These are phyloP conservation scores for Agrotis puta DNA, from an alignment of 2,888 invertebrate genomes.

Conservation along the genomic window DNA sequence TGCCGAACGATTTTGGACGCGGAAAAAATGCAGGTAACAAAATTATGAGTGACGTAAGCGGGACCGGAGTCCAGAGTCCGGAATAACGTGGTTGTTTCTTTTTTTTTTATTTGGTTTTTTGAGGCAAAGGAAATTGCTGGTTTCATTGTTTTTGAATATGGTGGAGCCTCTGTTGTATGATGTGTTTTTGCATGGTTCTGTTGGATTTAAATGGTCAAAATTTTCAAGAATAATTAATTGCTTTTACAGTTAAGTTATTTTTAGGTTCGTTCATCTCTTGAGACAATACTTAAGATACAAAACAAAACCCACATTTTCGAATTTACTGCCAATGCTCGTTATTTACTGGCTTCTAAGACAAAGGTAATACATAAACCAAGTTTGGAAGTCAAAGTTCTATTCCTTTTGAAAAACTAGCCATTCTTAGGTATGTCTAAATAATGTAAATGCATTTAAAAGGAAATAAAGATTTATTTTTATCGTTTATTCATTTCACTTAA, in stretches of 20 bases:
- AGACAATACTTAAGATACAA: neutral
- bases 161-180: conserved; percentile 11
- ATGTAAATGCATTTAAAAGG: no score
- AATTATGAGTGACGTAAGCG: conserved; percentile 62
- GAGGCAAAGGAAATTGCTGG: conserved; percentile 38
- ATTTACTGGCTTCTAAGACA: no score
- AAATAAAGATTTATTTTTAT: no score
- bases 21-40: conserved; percentile 68
- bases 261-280: conserved; percentile 2
- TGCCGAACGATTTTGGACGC: conserved; percentile 48
- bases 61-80: conserved; percentile 17
- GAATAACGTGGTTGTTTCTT: conserved; percentile 33
- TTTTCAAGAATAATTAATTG: neutral
- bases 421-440: no score
- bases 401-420: no score
- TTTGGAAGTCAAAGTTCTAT: no score
- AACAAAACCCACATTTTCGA: neutral
- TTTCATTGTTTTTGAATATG: conserved; percentile 47
- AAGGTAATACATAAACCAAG: no score
- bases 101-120: conserved; percentile 25
- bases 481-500: no score
- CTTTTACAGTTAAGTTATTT: neutral
- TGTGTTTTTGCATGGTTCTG: conserved; percentile 9
- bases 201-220: neutral
- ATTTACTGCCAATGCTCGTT: neutral